These are phyloP conservation scores for Poeciliopsis occidentalis DNA, from an alignment of 2,113 vertebrate genomes.

Conservation along the genomic window DNA sequence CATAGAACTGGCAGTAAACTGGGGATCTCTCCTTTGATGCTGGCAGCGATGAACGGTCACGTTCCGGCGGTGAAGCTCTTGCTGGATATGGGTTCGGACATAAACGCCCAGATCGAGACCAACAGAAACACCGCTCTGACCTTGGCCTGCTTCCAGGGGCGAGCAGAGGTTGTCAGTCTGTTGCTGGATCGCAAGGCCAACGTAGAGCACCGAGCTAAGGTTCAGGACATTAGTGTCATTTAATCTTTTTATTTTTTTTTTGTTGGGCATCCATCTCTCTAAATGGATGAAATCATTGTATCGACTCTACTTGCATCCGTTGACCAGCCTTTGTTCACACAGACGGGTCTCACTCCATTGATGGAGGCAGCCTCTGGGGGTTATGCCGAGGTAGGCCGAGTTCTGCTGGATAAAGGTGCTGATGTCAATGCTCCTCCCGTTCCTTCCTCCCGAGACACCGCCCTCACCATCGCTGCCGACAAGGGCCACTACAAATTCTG, in stretches of 20 bases:
- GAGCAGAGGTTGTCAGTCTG: constrained; percentile 97
- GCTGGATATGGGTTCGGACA: constrained; percentile 98
- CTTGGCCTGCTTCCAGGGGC: constrained; percentile 96
- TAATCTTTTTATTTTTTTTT: not conserved
- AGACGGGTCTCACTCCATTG: constrained; percentile 97
- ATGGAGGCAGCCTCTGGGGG: constrained; percentile 99
- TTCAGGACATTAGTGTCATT: constrained; percentile 46
- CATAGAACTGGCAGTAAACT: constrained; percentile 97
- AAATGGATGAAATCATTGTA: not conserved
- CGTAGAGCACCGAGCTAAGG: constrained; percentile 98
- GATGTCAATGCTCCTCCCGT: constrained; percentile 98
- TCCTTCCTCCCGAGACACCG: constrained; percentile 97
- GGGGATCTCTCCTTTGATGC: constrained; percentile 97
- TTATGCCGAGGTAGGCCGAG: constrained; percentile 97
- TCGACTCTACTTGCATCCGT: not conserved
- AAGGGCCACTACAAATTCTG: constrained; percentile 99
- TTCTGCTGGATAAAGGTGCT: constrained; percentile 97
- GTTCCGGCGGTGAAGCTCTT: constrained; percentile 96
- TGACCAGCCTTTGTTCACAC: constrained; percentile 12
- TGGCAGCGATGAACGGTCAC: constrained; percentile 98
- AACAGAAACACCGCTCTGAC: constrained; percentile 98
- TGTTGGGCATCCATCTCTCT: not conserved
- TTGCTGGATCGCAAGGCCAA: constrained; percentile 98
- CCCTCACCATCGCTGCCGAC: constrained; percentile 97
- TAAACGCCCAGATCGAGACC: constrained; percentile 98